Evolutionary conservation across 2,888 invertebrate species (phyloP).

Genomic region (Ophonus ardosiacus): DNA sequence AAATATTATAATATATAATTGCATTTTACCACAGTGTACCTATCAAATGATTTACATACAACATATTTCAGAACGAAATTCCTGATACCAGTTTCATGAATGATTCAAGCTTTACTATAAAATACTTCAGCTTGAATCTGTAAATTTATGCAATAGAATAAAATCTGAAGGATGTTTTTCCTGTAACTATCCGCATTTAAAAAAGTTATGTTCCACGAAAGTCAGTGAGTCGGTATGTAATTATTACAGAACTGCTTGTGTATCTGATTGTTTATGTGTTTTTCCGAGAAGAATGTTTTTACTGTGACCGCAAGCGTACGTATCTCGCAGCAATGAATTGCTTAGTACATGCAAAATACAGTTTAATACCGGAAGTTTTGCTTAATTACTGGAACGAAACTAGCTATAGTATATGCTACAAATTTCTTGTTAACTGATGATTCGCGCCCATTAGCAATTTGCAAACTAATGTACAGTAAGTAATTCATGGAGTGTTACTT

Average conservation of each 20-base stretch:
- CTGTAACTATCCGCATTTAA: neutral
- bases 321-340: slow-evolving; percentile 11
- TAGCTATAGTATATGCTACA: slow-evolving; percentile 16
- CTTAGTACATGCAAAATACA: slow-evolving; percentile 22
- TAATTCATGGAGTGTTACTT: neutral
- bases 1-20: too few species aligned
- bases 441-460: slow-evolving; percentile 15
- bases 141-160: neutral
- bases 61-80: too few species aligned
- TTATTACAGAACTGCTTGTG: neutral
- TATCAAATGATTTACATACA: too few species aligned
- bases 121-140: neutral
- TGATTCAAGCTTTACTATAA: too few species aligned
- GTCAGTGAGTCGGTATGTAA: neutral
- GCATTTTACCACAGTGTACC: too few species aligned
- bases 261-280: slow-evolving; percentile 34
- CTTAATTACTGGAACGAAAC: slow-evolving; percentile 49
- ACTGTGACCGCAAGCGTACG: slow-evolving; percentile 6
- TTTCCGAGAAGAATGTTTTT: slow-evolving; percentile 38
- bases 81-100: too few species aligned
- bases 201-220: slow-evolving; percentile 1
- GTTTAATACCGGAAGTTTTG: slow-evolving; percentile 45
- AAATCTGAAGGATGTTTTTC: neutral
- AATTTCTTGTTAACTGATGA: slow-evolving; percentile 39
- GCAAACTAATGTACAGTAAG: slow-evolving; percentile 4